Percentiles rank a stretch among this genome's conserved stretches.
phyloP scores from a whole-genome alignment of 2,797 vertebrate species.

The Anisognathus igniventris region DNA sequence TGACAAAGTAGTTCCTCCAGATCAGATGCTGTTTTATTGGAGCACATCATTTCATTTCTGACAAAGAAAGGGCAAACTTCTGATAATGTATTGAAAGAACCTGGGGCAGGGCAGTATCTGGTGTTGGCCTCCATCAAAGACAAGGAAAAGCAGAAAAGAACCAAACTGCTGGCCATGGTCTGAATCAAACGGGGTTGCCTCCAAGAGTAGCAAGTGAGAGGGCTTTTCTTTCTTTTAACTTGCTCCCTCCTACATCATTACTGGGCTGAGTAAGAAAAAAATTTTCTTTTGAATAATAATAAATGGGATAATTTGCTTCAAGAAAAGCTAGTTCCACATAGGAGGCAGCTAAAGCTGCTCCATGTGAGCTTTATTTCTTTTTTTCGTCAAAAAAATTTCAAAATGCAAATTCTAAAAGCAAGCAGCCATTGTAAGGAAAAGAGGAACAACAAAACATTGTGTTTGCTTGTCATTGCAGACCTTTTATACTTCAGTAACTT shows the following conservation, averaged over 20 bases:
- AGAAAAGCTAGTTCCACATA: background rate
- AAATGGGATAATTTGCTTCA: background rate
- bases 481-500: background rate
- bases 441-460: background rate
- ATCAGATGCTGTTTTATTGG: background rate
- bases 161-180: background rate
- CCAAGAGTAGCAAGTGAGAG: background rate
- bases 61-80: background rate
- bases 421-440: background rate
- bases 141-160: background rate
- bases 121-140: background rate
- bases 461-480: background rate
- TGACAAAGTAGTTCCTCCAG: background rate
- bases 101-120: background rate
- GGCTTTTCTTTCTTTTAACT: background rate
- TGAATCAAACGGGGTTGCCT: background rate
- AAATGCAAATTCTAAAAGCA: background rate
- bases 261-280: background rate
- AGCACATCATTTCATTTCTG: rapidly evolving
- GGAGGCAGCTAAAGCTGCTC: background rate
- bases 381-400: background rate
- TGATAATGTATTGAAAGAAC: background rate
- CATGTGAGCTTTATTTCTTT: background rate
- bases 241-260: background rate
- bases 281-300: background rate